Percentiles rank a stretch among this genome's conserved stretches.
Conservation (phyloP, 2,888 invertebrate genomes). For the Melanophora roralis region DNA sequence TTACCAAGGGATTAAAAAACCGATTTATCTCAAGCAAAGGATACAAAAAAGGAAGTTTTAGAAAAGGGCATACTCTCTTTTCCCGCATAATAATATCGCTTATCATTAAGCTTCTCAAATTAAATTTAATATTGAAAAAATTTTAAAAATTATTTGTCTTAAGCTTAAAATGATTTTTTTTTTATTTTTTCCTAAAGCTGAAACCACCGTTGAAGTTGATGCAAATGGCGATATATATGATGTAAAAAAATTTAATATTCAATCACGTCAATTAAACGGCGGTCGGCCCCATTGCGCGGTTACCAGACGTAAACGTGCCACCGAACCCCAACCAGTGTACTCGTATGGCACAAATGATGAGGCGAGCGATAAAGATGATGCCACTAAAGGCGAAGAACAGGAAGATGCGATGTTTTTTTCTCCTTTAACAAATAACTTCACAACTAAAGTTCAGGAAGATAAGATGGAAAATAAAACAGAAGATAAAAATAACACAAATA, state of each 20-base stretch:
- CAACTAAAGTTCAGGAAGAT: neutral
- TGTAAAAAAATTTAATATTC: constrained; percentile 70
- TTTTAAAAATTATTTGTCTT: too few species aligned
- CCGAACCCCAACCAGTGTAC: constrained; percentile 43
- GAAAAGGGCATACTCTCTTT: too few species aligned
- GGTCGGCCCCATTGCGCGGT: constrained; percentile 70
- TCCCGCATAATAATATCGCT: too few species aligned
- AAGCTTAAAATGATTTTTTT: too few species aligned
- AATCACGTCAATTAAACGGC: constrained; percentile 70
- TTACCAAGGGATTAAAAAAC: too few species aligned
- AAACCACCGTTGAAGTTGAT: constrained; percentile 70
- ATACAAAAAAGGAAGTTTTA: too few species aligned
- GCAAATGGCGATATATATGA: constrained; percentile 72
- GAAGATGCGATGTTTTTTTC: constrained; percentile 3
- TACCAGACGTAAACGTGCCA: constrained; percentile 68
- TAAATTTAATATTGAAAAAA: too few species aligned
- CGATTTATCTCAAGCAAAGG: too few species aligned
- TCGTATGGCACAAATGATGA: constrained; percentile 25
- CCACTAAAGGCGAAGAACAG: neutral
- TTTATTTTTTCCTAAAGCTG: constrained; percentile 43
- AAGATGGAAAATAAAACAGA: neutral
- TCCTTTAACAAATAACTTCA: neutral
- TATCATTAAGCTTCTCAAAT: too few species aligned
- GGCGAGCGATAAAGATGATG: constrained; percentile 12
- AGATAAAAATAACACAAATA: neutral